Percentiles rank a stretch among this genome's conserved stretches.
Conservation (phyloP, 2,797 vertebrate genomes). For the Discoglossus pictus region DNA sequence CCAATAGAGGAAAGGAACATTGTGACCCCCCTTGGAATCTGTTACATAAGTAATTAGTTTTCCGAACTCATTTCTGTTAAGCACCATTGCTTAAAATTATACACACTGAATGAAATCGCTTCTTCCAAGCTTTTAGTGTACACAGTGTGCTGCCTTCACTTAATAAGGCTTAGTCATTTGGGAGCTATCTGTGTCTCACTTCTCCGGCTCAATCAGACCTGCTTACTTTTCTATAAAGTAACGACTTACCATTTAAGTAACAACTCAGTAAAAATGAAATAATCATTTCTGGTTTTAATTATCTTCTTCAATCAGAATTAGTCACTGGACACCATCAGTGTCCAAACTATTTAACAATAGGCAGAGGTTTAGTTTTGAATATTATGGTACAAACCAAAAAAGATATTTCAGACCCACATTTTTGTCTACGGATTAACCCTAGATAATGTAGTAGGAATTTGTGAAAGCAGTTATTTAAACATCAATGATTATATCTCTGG, state of each 20-base stretch:
- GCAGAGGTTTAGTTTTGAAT: constrained; percentile 9
- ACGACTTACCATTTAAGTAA: constrained; percentile 29
- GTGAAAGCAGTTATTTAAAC: background rate
- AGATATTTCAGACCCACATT: constrained; percentile 22
- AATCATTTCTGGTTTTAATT: constrained; percentile 30
- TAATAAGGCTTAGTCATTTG: constrained; percentile 34
- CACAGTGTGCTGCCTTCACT: constrained; percentile 27
- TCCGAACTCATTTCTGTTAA: constrained; percentile 1
- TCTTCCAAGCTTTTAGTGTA: constrained; percentile 27
- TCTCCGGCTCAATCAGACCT: constrained; percentile 27
- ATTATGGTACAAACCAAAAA: constrained; percentile 12
- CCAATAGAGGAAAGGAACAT: too few relatives aligned
- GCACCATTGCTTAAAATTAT: constrained; percentile 20
- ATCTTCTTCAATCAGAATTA: constrained; percentile 36
- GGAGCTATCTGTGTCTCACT: constrained; percentile 23
- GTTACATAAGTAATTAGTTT: constrained; percentile 31
- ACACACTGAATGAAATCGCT: constrained; percentile 19
- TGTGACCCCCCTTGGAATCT: constrained; percentile 13
- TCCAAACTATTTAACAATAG: constrained; percentile 22
- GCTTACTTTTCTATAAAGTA: constrained; percentile 23
- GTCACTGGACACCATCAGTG: constrained; percentile 44
- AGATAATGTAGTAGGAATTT: constrained; percentile 21
- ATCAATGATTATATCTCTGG: constrained; percentile 21
- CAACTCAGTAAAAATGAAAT: constrained; percentile 17
- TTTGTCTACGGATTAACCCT: constrained; percentile 24